These are phyloP conservation scores for Atopsyche davidsoni DNA, from an alignment of 1,140 invertebrate genomes.

Conservation along the genomic window DNA sequence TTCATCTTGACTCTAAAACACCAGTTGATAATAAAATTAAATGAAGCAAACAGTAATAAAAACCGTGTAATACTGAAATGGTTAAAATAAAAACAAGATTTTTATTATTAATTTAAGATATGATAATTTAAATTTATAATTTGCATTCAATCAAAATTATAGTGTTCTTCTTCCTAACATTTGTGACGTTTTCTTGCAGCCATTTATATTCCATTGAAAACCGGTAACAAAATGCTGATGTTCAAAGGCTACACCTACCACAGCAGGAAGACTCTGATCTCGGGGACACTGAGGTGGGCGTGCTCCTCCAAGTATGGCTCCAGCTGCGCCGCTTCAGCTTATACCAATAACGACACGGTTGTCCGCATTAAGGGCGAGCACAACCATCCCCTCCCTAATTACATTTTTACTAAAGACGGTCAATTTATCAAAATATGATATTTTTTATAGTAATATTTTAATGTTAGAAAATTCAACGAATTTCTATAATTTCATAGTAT, in stretches of 20 bases:
- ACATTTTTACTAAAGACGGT: background rate
- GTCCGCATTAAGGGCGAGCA: background rate
- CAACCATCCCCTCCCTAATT: constrained; percentile 8
- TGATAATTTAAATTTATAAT: no score
- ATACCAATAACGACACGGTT: background rate
- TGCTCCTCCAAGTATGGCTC: constrained; percentile 11
- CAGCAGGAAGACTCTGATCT: background rate
- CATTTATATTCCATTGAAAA: background rate
- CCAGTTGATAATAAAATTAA: no score
- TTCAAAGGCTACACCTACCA: constrained; percentile 8
- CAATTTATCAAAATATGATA: constrained; percentile 10
- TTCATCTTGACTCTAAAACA: no score
- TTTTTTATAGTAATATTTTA: no score
- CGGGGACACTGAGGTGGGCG: constrained; percentile 7
- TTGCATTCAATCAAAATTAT: no score
- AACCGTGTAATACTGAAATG: no score
- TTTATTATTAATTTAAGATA: no score
- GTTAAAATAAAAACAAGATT: no score
- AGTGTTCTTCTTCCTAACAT: no score
- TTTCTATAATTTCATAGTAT: no score
- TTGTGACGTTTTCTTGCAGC: background rate
- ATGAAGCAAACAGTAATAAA: no score
- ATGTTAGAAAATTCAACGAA: no score
- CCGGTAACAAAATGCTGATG: background rate
- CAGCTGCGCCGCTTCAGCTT: constrained; percentile 7